Evolutionary conservation across 2,888 invertebrate genomes (phyloP), one percentile per base, ranked within the genome.

Genomic region (Mystacides longicornis): DNA sequence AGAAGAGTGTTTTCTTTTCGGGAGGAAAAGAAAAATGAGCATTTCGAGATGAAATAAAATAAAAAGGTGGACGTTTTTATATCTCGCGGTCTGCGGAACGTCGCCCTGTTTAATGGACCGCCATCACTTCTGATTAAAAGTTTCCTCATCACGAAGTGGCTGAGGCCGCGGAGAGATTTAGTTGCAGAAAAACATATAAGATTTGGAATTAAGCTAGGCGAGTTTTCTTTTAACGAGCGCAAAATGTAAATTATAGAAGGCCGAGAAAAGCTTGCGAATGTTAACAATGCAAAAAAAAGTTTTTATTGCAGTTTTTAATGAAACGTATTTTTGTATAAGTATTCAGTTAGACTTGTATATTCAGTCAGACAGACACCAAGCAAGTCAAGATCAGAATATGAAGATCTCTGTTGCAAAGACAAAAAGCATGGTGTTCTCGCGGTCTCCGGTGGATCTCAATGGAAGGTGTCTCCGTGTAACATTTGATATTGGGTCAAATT

Each of bases 121-220:
- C 55, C 51, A 57, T 57, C 48, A 57, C 37, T 56, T 47, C 46
- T 54, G 54, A 60, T 60, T 57, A 60, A 58, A 58, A 59, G 51
- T 54, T 49, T 43, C 54, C 37, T 53, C 48, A 45, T 46, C 52
- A 37, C 37, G 4, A 37, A 37, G 46, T 46, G 46, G 46, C 18
- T 11, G 2, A 21, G 46, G 21, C 9, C 9, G 31, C 7, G 20
- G 46, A 46, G 20, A 20, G 37, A 37, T 37, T 37, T 37, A 37
- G 37, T 37, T n/a, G 14, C 16, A 37, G 37, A 16, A 37, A 37
- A 37, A 37, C 37, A 37, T n/a, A n/a, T 37, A 21, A 46, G 46
- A 46, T 46, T 21, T 46, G 46, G 37, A 37, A 16, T 37, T 4
- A n/a, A 37, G 3, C 37, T 16, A 27, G n/a, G 37, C 14, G n/a